Percentiles rank a stretch among this genome's conserved stretches.
phyloP scores from a whole-genome alignment of 2,888 invertebrate genomes.

The Philopedon plagiatum region DNA sequence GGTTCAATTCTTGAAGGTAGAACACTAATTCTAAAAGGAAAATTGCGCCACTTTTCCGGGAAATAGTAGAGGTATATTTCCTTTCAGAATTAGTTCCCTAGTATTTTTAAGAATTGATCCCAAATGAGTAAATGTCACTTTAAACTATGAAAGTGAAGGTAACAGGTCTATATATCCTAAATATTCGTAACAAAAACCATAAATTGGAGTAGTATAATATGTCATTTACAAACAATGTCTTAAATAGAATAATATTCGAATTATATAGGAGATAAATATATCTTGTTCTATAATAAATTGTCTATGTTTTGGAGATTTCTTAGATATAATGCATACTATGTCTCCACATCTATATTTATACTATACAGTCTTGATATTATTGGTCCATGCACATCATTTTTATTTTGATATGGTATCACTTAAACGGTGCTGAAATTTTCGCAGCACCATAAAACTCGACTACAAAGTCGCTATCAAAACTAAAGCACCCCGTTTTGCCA shows the following conservation, averaged over 20 bases:
- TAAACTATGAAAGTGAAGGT: slow-evolving; percentile 2
- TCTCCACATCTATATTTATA: slow-evolving; percentile 29
- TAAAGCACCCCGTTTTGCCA: slow-evolving; percentile 42
- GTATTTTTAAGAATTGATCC: too few relatives aligned
- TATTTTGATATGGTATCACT: slow-evolving; percentile 52
- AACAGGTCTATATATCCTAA: slow-evolving; percentile 5
- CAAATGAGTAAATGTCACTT: background rate
- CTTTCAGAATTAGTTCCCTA: too few relatives aligned
- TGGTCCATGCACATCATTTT: slow-evolving; percentile 52
- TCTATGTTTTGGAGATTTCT: slow-evolving; percentile 5
- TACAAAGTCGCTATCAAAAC: slow-evolving; percentile 22
- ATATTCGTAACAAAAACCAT: slow-evolving; percentile 10
- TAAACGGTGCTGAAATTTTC: slow-evolving; percentile 11
- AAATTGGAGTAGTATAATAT: background rate
- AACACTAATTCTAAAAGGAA: too few relatives aligned
- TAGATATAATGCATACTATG: slow-evolving; percentile 14
- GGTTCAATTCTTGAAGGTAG: too few relatives aligned
- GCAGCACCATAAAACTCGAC: slow-evolving; percentile 17
- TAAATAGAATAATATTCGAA: slow-evolving; percentile 7
- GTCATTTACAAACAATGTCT: slow-evolving; percentile 1
- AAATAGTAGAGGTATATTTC: too few relatives aligned
- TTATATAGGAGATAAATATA: slow-evolving; percentile 18
- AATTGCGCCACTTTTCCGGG: too few relatives aligned
- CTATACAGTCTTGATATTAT: slow-evolving; percentile 51
- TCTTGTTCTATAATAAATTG: background rate